Conservation (phyloP, 1,140 invertebrate species). For the Cherax destructor region DNA sequence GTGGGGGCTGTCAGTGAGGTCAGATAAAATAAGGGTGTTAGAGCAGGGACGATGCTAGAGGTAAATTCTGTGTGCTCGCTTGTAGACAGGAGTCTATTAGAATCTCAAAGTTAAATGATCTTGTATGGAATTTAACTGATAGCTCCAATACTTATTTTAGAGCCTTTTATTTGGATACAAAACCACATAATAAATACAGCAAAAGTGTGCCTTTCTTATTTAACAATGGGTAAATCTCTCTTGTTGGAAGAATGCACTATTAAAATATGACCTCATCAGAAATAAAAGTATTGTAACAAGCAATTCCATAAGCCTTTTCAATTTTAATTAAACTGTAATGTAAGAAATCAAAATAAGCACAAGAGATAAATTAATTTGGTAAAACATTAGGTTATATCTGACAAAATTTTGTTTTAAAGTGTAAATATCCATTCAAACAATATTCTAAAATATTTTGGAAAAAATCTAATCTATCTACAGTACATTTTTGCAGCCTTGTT, state of each 20-base stretch:
- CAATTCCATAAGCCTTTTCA: not conserved
- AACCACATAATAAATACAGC: slow-evolving; percentile 1
- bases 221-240: not conserved
- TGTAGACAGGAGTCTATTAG: no score
- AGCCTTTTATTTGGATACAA: not conserved
- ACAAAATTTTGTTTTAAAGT: not conserved
- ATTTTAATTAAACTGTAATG: not conserved
- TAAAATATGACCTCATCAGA: not conserved
- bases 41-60: no score
- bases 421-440: not conserved
- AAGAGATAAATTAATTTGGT: not conserved
- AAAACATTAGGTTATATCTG: not conserved
- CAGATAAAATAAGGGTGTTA: no score
- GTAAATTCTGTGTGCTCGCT: no score
- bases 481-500: not conserved
- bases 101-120: no score
- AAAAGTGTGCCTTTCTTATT: not conserved
- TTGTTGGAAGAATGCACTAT: no score
- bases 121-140: no score
- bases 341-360: not conserved
- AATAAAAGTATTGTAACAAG: not conserved
- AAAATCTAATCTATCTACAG: not conserved
- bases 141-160: no score
- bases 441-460: not conserved
- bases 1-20: no score